Base-by-base conservation (phyloP, 2,888 invertebrate species). In the Ophioninae sp. region DNA sequence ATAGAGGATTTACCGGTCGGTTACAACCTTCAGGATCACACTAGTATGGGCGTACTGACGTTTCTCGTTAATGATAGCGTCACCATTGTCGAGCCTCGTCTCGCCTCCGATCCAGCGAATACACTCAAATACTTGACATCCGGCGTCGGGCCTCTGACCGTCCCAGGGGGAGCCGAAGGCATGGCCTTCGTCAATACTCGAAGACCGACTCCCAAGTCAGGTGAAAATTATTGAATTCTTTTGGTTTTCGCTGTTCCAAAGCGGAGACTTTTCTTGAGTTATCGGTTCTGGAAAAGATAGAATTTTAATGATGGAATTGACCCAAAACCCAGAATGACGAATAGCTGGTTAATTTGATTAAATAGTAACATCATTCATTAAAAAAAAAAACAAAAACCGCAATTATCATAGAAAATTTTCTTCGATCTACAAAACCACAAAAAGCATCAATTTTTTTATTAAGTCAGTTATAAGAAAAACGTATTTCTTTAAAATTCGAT, bases 1-100 rank as follows among this genome's bases (percentile, higher is more conserved):
- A 89, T 96, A 56, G 94, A 95, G 85, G 94, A 97, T 90, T 93
- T 96, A 1, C 95, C 95, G 2, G 97, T 97, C 0, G 97, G 97
- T 9, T 95, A 95, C 88, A 97, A 97, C 92, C 94, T 97, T 0
- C 97, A 97, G 91, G 97, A 97, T 91, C 97, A 97, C 89, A 94
- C 96, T 20, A 96, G 96, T 0, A 94, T 97, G 86, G 95, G 95
- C 2, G 95, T 96, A 2, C 93, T 97, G 74, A 95, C 95, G 0
- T 97, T 97, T 90, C 93, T 96, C 71, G 95, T 96, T 0, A 96
- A 97, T 89, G 94, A 95, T 83, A 94, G 95, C 3, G 93, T 96
- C 71, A 96, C 95, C 17, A 93, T 96, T 1, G 95, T 95, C 83
- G 96, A 96, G 90, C 94, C 94, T 0, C 91, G 93, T 6, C 87